Evolutionary conservation across 2,888 invertebrate species (phyloP), one percentile per base, ranked within the genome.

Genomic region (Ophion slaviceki): DNA sequence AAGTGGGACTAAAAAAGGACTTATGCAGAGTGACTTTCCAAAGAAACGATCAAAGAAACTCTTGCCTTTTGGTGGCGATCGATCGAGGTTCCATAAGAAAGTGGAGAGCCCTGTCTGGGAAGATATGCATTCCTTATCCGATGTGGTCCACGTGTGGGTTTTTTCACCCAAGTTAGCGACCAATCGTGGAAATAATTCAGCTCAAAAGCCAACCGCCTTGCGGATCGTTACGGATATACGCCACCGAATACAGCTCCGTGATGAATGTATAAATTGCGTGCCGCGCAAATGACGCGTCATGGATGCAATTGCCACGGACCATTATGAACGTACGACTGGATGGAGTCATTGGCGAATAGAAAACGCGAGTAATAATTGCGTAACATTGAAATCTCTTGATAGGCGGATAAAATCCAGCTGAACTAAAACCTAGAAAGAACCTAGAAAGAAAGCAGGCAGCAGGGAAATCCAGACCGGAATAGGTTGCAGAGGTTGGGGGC

Each of bases 41-140:
- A 20, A 61, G 5, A 24, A 20, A 61, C 14, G 11, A 24, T 64
- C 64, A n/a, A n/a, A n/a, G n/a, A n/a, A n/a, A n/a, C 8, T 61
- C 6, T 20, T 64, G 61, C 28, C 28, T 64, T 36, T 64, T 64
- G 11, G 32, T 5, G 32, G 20, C 61, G 61, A 61, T 61, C n/a
- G 61, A 61, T 61, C 24, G 61, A 61, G 64, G 14, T 64, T 64
- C 10, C 32, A 64, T 64, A 36, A 32, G 64, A 64, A 36, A 64
- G 64, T 32, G 24, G 32, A 0, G 11, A 36, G 17, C 64, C 7
- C 64, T 64, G 14, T 17, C 32, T 11, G 17, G 2, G 36, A 64
- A 32, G 24, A 1, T 14, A n/a, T 11, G 64, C 7, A 64, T 64
- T 17, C 7, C n/a, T 40, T n/a, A 40, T 67, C 36, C 66, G 24